Evolutionary conservation across 2,797 vertebrate species (phyloP).

Genomic region (Pseudomugil gertrudae): DNA sequence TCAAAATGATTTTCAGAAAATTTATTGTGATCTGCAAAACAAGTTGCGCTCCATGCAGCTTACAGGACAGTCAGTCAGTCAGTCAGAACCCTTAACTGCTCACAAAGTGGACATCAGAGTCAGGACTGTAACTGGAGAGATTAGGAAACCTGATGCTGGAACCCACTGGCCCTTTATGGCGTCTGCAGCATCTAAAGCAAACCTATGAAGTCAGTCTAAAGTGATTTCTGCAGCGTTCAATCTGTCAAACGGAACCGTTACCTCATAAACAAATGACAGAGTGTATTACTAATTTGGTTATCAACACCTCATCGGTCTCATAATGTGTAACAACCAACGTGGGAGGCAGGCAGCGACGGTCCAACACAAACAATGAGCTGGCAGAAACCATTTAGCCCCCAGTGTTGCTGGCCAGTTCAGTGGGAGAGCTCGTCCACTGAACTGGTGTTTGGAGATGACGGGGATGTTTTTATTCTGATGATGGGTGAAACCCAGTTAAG

Average conservation of each 20-base stretch:
- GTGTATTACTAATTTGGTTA: constrained; percentile 60
- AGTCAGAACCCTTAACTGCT: too few relatives aligned
- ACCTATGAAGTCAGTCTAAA: constrained; percentile 4
- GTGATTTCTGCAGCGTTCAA: constrained; percentile 24
- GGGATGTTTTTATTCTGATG: constrained; percentile 66
- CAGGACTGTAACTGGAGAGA: not conserved
- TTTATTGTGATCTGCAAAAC: too few relatives aligned
- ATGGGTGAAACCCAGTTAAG: constrained; percentile 41
- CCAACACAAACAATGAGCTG: constrained; percentile 60
- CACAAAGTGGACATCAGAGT: not conserved
- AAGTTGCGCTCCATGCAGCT: too few relatives aligned
- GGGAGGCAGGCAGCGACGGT: constrained; percentile 35
- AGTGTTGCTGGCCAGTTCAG: constrained; percentile 5
- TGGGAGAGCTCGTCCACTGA: constrained; percentile 29
- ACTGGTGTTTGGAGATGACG: constrained; percentile 37
- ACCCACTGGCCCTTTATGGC: not conserved
- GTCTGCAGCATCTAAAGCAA: not conserved
- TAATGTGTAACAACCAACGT: constrained; percentile 25
- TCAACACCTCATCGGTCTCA: constrained; percentile 56
- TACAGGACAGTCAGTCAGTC: too few relatives aligned
- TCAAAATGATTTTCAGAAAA: too few relatives aligned
- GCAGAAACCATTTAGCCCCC: constrained; percentile 46
- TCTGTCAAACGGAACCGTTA: constrained; percentile 21
- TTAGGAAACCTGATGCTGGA: not conserved
- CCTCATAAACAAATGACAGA: constrained; percentile 49